A percentile compares a stretch with the other conserved stretches of the same genome.
Evolutionary conservation across 1,140 invertebrate species (phyloP).

Genomic region (Leptonema lineaticorne): DNA sequence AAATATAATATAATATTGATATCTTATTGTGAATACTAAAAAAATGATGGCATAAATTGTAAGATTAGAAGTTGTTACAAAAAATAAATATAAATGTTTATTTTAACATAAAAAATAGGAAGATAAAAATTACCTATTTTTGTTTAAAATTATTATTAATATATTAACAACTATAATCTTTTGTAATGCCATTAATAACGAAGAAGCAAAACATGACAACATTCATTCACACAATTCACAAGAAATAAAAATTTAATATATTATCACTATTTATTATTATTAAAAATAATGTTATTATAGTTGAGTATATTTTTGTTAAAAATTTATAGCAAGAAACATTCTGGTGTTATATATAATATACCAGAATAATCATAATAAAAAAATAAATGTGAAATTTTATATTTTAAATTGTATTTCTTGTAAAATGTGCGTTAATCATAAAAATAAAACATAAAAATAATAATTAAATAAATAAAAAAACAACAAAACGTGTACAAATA

Average conservation of each 20-base stretch:
- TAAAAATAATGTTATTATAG: too few relatives aligned
- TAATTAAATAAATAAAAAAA: neutral
- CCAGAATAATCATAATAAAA: conserved; percentile 1
- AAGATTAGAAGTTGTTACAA: too few relatives aligned
- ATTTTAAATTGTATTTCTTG: conserved; percentile 9
- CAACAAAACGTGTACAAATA: conserved; percentile 7
- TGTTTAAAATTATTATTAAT: too few relatives aligned
- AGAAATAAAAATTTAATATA: conserved; percentile 20
- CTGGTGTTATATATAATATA: neutral
- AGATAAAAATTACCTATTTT: too few relatives aligned
- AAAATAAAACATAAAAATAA: too few relatives aligned
- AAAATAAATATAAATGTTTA: too few relatives aligned
- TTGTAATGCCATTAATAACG: conserved; percentile 29
- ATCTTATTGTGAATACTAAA: too few relatives aligned
- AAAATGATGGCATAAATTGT: neutral
- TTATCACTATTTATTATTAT: too few relatives aligned
- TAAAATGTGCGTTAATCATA: neutral
- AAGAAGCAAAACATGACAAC: conserved; percentile 41
- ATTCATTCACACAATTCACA: conserved; percentile 27
- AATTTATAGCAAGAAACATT: too few relatives aligned
- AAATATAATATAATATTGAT: neutral
- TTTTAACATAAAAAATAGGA: too few relatives aligned
- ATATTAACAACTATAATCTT: conserved; percentile 32
- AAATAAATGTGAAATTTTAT: too few relatives aligned
- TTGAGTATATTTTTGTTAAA: too few relatives aligned